These are phyloP conservation scores for Exephanes ischioxanthus DNA, from an alignment of 2,888 invertebrate species.

Conservation along the genomic window DNA sequence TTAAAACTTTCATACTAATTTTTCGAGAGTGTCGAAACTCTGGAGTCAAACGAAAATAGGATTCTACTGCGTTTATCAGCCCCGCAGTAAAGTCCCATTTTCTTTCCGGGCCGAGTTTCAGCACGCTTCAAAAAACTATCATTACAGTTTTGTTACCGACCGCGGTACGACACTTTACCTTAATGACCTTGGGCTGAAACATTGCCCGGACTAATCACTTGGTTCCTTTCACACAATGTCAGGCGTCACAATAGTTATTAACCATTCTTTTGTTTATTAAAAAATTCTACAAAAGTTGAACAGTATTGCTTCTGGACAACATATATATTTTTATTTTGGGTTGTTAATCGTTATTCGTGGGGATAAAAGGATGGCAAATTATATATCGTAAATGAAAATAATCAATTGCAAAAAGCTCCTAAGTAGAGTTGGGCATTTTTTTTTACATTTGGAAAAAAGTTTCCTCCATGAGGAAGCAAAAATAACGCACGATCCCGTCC, in stretches of 20 bases:
- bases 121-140: too few relatives aligned
- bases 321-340: conserved; percentile 9
- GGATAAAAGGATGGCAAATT: conserved; percentile 3
- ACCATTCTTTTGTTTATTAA: conserved; percentile 26
- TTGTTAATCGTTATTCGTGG: conserved; percentile 26
- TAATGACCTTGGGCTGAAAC: background rate
- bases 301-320: conserved; percentile 25
- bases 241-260: conserved; percentile 3
- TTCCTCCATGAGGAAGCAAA: background rate
- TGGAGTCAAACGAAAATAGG: too few relatives aligned
- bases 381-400: background rate
- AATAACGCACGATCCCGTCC: background rate
- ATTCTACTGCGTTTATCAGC: too few relatives aligned
- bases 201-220: background rate
- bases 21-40: too few relatives aligned
- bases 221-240: background rate
- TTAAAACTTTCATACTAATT: too few relatives aligned
- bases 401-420: background rate
- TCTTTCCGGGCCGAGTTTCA: too few relatives aligned
- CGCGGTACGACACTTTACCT: background rate
- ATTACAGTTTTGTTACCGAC: too few relatives aligned
- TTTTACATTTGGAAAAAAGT: background rate
- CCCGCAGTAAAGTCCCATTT: too few relatives aligned
- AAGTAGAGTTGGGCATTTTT: background rate
- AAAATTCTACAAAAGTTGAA: conserved; percentile 31